Evolutionary conservation across 1,140 invertebrate genomes (phyloP).

Genomic region (Caenorhabditis brenneri): DNA sequence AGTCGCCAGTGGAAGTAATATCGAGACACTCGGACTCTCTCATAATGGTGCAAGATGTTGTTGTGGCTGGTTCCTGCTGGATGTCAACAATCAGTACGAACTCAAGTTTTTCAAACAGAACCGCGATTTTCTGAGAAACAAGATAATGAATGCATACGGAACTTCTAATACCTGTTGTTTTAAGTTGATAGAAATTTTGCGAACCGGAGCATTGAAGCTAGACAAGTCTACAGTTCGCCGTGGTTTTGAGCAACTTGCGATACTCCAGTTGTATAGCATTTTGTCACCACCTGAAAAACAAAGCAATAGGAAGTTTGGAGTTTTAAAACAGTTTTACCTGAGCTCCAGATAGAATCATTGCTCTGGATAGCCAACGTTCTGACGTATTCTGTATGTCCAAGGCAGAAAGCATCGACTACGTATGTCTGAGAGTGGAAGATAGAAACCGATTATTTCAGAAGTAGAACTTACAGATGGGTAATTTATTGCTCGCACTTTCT

Average conservation of each 20-base stretch:
- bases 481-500: slow-evolving; percentile 35
- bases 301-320: neutral
- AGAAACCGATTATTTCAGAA: neutral
- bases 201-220: neutral
- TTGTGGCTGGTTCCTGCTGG: neutral
- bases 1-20: neutral
- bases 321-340: neutral
- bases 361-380: slow-evolving; percentile 18
- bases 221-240: neutral
- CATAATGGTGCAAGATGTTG: neutral
- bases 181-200: slow-evolving; percentile 21
- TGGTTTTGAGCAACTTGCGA: neutral
- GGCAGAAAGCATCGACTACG: neutral
- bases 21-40: neutral
- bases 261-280: slow-evolving; percentile 8
- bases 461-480: slow-evolving; percentile 27
- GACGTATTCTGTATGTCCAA: slow-evolving; percentile 39
- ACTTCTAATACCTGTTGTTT: neutral
- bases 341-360: slow-evolving; percentile 7
- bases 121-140: neutral
- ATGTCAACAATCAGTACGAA: neutral
- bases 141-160: neutral
- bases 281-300: neutral
- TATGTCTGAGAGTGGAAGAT: neutral
- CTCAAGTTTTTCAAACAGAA: neutral